Evolutionary conservation across 2,113 vertebrate genomes (phyloP).

Genomic region (Colaptes auratus): DNA sequence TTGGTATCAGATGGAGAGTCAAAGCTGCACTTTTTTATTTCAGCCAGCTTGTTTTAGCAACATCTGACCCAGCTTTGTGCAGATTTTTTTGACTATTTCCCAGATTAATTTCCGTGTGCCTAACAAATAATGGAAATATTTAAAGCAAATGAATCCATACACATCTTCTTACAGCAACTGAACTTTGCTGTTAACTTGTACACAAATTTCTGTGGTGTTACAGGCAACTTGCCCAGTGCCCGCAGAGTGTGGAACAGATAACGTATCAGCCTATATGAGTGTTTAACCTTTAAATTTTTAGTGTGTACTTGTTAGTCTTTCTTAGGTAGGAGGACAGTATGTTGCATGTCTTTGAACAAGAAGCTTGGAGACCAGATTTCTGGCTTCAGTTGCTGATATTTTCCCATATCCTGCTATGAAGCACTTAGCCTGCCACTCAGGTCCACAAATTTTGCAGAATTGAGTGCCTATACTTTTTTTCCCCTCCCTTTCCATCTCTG

Average conservation of each 20-base stretch:
- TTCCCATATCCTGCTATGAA: background rate
- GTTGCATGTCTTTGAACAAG: background rate
- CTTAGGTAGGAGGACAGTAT: background rate
- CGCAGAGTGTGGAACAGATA: background rate
- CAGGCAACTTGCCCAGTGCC: background rate
- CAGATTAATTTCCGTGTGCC: constrained; percentile 45
- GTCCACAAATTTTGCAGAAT: background rate
- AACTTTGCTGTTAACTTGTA: constrained; percentile 5
- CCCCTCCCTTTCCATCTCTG: background rate
- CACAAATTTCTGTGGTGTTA: background rate
- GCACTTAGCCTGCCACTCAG: background rate
- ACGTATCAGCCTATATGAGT: accelerated
- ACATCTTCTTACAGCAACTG: background rate
- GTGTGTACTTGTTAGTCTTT: background rate
- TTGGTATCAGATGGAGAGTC: background rate
- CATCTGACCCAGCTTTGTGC: constrained; percentile 23
- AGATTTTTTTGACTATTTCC: constrained; percentile 36
- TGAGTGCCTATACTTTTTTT: background rate
- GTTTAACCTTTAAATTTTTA: background rate
- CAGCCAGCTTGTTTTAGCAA: constrained; percentile 45
- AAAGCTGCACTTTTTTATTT: constrained; percentile 44
- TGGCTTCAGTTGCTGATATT: background rate
- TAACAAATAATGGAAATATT: constrained; percentile 32
- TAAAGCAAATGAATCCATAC: background rate
- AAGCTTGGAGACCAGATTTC: background rate